Percentiles rank a stretch among this genome's conserved stretches.
Conservation (phyloP, 2,888 invertebrate species). For the Parnassius smintheus region DNA sequence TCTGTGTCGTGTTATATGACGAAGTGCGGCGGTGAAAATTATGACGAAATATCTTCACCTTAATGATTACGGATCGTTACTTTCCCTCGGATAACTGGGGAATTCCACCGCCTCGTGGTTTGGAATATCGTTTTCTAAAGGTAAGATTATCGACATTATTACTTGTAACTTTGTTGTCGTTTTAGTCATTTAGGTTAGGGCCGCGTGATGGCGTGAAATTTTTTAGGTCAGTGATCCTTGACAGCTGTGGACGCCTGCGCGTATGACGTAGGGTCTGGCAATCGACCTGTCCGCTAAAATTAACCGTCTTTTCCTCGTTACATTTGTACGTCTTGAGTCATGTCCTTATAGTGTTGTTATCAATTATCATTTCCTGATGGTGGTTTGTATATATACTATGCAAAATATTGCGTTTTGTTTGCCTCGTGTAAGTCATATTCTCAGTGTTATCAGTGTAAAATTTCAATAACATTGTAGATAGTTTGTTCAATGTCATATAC, state of each 20-base stretch:
- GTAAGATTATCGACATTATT: constrained; percentile 43
- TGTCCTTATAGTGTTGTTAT: constrained; percentile 4
- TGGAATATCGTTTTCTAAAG: constrained; percentile 46
- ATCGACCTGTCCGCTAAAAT: constrained; percentile 73
- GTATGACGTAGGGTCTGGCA: constrained; percentile 64
- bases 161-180: constrained; percentile 30
- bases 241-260: constrained; percentile 75
- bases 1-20: constrained; percentile 44
- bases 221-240: constrained; percentile 75
- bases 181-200: constrained; percentile 54
- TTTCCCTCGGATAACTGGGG: constrained; percentile 71
- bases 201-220: constrained; percentile 67
- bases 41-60: constrained; percentile 64
- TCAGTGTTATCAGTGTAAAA: constrained; percentile 8
- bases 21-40: constrained; percentile 52
- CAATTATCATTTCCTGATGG: constrained; percentile 25
- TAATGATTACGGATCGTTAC: constrained; percentile 64
- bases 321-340: constrained; percentile 35
- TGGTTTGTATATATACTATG: constrained; percentile 15
- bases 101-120: constrained; percentile 54
- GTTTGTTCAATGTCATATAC: constrained; percentile 5
- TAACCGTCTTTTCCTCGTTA: constrained; percentile 49
- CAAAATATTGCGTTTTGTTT: constrained; percentile 21
- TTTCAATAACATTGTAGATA: constrained; percentile 9
- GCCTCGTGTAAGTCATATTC: constrained; percentile 5